Percentiles rank a stretch among this genome's conserved stretches.
These are phyloP conservation scores for Anableps anableps DNA, from an alignment of 2,797 vertebrate species.

Conservation along the genomic window DNA sequence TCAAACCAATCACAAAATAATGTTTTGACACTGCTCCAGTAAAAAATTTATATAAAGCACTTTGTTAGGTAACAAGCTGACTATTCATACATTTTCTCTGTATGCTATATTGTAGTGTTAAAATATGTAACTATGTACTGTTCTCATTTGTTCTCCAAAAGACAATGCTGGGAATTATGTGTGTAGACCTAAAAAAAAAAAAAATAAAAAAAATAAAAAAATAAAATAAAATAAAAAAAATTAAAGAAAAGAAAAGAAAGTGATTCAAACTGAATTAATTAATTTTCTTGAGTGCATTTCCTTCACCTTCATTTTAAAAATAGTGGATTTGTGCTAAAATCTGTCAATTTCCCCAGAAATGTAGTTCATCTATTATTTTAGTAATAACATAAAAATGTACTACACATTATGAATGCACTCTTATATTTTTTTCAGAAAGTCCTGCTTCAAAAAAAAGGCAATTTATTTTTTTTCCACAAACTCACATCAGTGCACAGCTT, in stretches of 20 bases:
- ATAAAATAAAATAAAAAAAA: conserved; percentile 5
- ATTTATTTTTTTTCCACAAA: background rate
- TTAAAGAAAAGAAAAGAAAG: background rate
- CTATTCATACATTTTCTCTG: conserved; percentile 32
- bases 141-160: conserved; percentile 51
- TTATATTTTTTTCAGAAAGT: conserved; percentile 15
- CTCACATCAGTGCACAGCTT: conserved; percentile 22
- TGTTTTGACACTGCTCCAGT: background rate
- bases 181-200: conserved; percentile 23
- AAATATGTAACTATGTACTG: conserved; percentile 35
- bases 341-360: conserved; percentile 35
- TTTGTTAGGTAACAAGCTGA: conserved; percentile 37
- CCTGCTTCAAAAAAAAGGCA: background rate
- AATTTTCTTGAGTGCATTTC: conserved; percentile 47
- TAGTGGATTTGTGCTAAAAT: conserved; percentile 29
- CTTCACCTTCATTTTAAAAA: conserved; percentile 44
- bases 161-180: conserved; percentile 41
- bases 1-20: background rate
- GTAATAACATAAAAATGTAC: conserved; percentile 39
- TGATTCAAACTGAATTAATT: conserved; percentile 51
- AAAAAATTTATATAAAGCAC: background rate
- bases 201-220: no score
- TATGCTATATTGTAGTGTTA: conserved; percentile 30
- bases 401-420: conserved; percentile 41
- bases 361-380: conserved; percentile 39